Percentiles rank a stretch among this genome's conserved stretches.
Evolutionary conservation across 1,140 invertebrate genomes (phyloP).

Genomic region (Octopus bimaculoides): DNA sequence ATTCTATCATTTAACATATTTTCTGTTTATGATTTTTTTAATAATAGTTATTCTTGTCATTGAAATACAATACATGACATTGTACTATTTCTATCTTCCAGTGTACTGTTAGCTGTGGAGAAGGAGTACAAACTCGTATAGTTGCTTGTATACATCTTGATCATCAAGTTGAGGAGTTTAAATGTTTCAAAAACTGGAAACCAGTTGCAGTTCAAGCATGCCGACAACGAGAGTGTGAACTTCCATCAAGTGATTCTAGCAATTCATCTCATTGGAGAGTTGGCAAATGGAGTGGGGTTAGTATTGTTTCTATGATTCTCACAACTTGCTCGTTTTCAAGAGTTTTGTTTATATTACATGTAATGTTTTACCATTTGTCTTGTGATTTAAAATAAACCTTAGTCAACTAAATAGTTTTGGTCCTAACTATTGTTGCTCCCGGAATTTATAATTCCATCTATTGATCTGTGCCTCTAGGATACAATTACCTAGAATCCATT

Average conservation of each 20-base stretch:
- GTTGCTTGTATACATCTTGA: constrained; percentile 41
- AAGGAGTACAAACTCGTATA: constrained; percentile 37
- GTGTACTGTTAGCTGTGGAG: constrained; percentile 69
- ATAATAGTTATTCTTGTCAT: no score
- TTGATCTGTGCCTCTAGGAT: no score
- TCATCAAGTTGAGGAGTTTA: constrained; percentile 39
- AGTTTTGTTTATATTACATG: no score
- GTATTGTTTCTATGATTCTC: constrained; percentile 15
- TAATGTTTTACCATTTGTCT: no score
- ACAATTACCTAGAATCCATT: no score
- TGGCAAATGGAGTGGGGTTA: constrained; percentile 53
- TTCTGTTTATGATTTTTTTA: no score
- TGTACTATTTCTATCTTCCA: constrained; percentile 51
- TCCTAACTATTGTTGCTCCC: no score
- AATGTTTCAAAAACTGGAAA: constrained; percentile 42
- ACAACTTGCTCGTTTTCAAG: no score
- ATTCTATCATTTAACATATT: no score
- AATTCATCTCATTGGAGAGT: constrained; percentile 51
- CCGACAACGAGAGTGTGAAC: not conserved
- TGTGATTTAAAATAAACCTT: no score
- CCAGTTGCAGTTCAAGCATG: constrained; percentile 30
- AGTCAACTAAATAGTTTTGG: no score
- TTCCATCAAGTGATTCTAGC: constrained; percentile 23
- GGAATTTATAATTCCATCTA: no score
- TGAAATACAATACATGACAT: not conserved